phyloP scores from a whole-genome alignment of 2,113 vertebrate species.

The Archilochus colubris region DNA sequence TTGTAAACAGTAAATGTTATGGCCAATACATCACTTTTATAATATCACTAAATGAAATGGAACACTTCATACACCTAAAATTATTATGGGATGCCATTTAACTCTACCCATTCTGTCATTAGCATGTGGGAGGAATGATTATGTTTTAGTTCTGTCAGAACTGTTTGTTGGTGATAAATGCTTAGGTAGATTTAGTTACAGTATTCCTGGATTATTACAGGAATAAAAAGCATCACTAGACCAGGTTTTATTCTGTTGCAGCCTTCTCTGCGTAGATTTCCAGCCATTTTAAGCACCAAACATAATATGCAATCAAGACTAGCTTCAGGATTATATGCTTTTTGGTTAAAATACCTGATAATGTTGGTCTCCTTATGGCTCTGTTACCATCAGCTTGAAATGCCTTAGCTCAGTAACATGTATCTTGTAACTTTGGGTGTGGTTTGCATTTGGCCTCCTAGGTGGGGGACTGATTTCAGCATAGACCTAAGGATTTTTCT shows the following conservation, averaged over 20 bases:
- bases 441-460: rapidly evolving
- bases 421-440: not conserved
- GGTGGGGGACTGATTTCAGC: not conserved
- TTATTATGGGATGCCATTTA: slow-evolving; percentile 50
- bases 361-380: not conserved
- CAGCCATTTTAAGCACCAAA: not conserved
- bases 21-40: slow-evolving; percentile 62
- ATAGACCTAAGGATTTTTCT: rapidly evolving
- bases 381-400: not conserved
- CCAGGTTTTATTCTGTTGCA: not conserved
- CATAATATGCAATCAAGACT: not conserved
- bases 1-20: slow-evolving; percentile 58
- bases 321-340: not conserved
- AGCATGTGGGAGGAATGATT: slow-evolving; percentile 18
- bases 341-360: not conserved
- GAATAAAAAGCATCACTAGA: slow-evolving; percentile 5
- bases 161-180: slow-evolving; percentile 42
- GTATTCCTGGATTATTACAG: slow-evolving; percentile 23
- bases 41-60: slow-evolving; percentile 55
- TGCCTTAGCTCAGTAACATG: not conserved
- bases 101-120: slow-evolving; percentile 40
- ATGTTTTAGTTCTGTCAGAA: slow-evolving; percentile 30
- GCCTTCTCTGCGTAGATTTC: rapidly evolving
- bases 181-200: not conserved
- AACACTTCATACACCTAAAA: slow-evolving; percentile 29